Evolutionary conservation across 2,113 vertebrate species (phyloP), one percentile per base, ranked within the genome.

Genomic region (Sorex araneus): DNA sequence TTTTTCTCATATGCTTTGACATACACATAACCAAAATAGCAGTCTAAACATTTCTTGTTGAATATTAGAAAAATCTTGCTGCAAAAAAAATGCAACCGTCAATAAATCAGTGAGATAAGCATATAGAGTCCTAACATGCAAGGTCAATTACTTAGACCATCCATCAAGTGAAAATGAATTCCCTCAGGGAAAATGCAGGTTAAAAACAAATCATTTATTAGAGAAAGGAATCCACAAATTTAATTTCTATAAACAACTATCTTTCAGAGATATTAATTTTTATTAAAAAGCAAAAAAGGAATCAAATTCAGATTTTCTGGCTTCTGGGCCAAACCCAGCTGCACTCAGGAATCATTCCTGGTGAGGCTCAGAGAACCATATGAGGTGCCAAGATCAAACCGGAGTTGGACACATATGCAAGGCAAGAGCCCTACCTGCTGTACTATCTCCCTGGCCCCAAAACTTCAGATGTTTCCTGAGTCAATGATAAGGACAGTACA

Each of bases 41-140:
- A 92, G 36, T 78, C 12, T 69, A 91, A 74, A 19, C 12, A 67
- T 89, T 63, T 64, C 57, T 57, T 94, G 32, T 50, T 91, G 66
- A 94, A 81, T 92, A 89, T 63, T 74, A 86, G 87, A 76, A 90
- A 94, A 90, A 84, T 54, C 28, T 89, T 32, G 13, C n/a, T 69
- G n/a, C 57, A 60, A 60, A 60, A 60, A 96, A 93, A 86, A 34
- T 85, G 18, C 76, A 90, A 75, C 0, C 66, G 82, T 87, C 8
- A 84, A 82, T 76, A 93, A 83, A 81, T 54, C 45, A 92, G 28
- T 69, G 30, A 95, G 84, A 71, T 2, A 66, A 79, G 11, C 19
- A 69, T 19, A 16, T 45, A 34, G 18, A 66, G 32, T 34, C 16
- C 43, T 71, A 81, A 78, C 7, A 16, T 74, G 54, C 76, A 90